phyloP scores from a whole-genome alignment of 53 echinoderm and acorn worm genomes.

The Patiria pectinifera region DNA sequence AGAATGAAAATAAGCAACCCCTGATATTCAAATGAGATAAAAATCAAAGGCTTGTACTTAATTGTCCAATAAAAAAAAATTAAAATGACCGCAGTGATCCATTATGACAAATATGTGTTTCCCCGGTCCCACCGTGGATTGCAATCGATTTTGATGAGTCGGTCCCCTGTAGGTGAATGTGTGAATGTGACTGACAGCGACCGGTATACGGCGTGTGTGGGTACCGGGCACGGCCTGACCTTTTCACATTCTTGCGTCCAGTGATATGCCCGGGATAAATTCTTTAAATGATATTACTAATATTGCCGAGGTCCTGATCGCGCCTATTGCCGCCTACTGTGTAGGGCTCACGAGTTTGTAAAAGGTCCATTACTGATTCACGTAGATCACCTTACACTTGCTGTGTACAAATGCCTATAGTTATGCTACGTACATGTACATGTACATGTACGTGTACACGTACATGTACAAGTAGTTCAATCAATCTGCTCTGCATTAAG shows the following conservation, averaged over 20 bases:
- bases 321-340: conserved; percentile 6
- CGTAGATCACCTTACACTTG: neutral
- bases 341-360: neutral
- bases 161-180: conserved; percentile 24
- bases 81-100: neutral
- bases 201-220: neutral
- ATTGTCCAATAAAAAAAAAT: neutral
- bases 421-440: too few species aligned
- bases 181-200: conserved; percentile 10
- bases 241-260: conserved; percentile 41
- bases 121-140: neutral
- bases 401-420: neutral
- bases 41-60: neutral
- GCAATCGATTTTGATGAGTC: conserved; percentile 26
- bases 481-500: too few species aligned
- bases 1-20: too few species aligned
- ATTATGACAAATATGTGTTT: neutral
- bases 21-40: neutral
- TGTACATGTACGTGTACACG: too few species aligned
- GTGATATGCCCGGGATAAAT: conserved; percentile 34
- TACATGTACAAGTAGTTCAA: too few species aligned
- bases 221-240: conserved; percentile 9
- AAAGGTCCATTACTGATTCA: neutral
- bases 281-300: conserved; percentile 53
- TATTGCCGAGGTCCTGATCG: neutral